Conservation (phyloP, 2,888 invertebrate species). For the Neoscelio sp. region DNA sequence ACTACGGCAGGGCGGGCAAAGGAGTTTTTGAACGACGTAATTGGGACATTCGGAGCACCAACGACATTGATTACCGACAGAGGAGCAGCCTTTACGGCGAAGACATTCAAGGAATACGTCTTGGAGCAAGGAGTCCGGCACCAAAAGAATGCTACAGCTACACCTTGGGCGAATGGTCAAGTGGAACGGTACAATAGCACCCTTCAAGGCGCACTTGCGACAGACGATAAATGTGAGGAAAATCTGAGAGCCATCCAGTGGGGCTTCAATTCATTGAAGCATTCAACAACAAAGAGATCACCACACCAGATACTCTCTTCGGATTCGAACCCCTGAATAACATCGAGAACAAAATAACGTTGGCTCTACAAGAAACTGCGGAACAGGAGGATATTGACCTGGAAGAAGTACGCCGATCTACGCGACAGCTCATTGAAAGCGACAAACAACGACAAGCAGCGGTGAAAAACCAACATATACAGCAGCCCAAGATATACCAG, state of each 20-base stretch:
- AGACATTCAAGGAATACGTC: too few species aligned
- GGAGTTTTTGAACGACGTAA: not conserved
- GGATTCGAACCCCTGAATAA: not conserved
- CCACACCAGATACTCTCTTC: not conserved
- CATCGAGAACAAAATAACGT: conserved; percentile 2
- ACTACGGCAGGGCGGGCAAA: not conserved
- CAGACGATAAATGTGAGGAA: not conserved
- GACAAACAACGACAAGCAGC: not conserved
- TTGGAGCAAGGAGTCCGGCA: too few species aligned
- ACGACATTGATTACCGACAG: not conserved
- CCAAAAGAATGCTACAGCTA: too few species aligned
- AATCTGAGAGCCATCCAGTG: not conserved
- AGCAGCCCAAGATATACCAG: not conserved
- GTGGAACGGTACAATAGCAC: too few species aligned
- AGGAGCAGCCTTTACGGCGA: too few species aligned
- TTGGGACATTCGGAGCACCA: too few species aligned
- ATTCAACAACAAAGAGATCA: not conserved
- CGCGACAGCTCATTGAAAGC: not conserved
- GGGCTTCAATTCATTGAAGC: too few species aligned
- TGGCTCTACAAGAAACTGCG: conserved; percentile 3
- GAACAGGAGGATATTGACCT: not conserved
- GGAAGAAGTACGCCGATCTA: not conserved
- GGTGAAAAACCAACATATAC: not conserved
- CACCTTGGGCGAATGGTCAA: too few species aligned
- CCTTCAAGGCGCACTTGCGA: too few species aligned